Base-by-base conservation (phyloP, 2,113 vertebrate genomes). In the Myotis brandtii region DNA sequence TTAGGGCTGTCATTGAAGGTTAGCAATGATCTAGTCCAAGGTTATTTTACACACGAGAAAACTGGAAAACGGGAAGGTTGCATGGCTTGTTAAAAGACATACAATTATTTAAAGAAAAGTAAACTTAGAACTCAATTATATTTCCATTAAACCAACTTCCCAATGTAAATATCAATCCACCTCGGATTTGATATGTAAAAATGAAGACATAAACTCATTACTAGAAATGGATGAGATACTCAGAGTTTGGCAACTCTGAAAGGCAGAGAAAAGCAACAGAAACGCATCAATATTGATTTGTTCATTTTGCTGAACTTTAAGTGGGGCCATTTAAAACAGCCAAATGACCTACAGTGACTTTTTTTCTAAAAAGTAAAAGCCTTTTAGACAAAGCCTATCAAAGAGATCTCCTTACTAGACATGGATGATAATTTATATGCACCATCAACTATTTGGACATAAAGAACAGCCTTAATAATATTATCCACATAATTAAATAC, bases 321-420 rank as follows among this genome's bases (percentile, higher is more conserved):
- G 25, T 59, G 4, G 4, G 8, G 20, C 14, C 59, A 67, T 34
- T 92, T 85, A 82, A 96, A 95, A 91, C 10, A 43, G n/a, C 32
- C 14, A 80, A 86, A 84, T 86, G 37, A n/a, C 46, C 69, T 86
- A 80, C 1, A 54, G 14, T 43, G 21, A 91, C 83, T 91, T 89
- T 50, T 84, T 20, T 32, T 1, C 43, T 21, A 48, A 59, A 88
- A 72, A 64, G 18, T 62, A 62, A 77, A 87, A 86, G 64, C 20
- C 27, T 85, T 86, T 92, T 81, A 94, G 62, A 83, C 37, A 91
- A 93, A 85, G 5, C n/a, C 62, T 70, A 86, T 81, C n/a, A 93
- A 89, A 89, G 17, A 95, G 14, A 30, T 52, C 17, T 13, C 32
- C 86, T 86, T 93, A 95, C 13, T 67, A 91, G 32, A 93, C 7